phyloP scores from a whole-genome alignment of 2,888 invertebrate species.

The Lamellibrachia columna region DNA sequence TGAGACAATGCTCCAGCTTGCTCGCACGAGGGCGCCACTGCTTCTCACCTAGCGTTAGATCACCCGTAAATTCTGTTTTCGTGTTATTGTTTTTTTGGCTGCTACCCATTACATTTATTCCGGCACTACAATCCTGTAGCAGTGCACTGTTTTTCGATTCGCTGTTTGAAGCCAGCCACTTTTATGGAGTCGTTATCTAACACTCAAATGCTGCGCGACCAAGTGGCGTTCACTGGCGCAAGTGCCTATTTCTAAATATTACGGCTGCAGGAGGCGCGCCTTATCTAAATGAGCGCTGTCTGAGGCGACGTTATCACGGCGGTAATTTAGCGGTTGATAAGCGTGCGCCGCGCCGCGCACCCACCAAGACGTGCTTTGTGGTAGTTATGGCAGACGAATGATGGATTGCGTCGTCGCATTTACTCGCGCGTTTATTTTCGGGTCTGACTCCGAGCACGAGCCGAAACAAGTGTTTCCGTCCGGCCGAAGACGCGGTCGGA shows the following conservation, averaged over 20 bases:
- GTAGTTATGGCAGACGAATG: background rate
- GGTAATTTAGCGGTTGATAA: conserved; percentile 12
- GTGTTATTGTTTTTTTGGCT: background rate
- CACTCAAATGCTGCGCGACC: background rate
- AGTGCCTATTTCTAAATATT: conserved; percentile 16
- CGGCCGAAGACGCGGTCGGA: background rate
- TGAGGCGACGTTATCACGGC: background rate
- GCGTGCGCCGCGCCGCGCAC: background rate
- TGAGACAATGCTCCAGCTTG: background rate
- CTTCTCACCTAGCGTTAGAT: background rate
- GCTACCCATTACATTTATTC: background rate
- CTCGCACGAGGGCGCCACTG: background rate
- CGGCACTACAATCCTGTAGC: background rate
- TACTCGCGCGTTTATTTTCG: conserved; percentile 12
- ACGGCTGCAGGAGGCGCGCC: background rate
- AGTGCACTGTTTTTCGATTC: background rate
- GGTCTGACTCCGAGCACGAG: conserved; percentile 1
- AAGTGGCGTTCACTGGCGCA: background rate
- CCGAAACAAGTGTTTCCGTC: conserved; percentile 11
- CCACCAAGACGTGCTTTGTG: background rate
- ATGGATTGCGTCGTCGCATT: background rate
- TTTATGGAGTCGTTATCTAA: background rate
- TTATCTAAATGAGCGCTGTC: background rate
- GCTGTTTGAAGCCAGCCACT: conserved; percentile 4
- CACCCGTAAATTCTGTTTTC: background rate